Conservation (phyloP, 2,113 vertebrate species). For the Eudyptes chrysolophus region DNA sequence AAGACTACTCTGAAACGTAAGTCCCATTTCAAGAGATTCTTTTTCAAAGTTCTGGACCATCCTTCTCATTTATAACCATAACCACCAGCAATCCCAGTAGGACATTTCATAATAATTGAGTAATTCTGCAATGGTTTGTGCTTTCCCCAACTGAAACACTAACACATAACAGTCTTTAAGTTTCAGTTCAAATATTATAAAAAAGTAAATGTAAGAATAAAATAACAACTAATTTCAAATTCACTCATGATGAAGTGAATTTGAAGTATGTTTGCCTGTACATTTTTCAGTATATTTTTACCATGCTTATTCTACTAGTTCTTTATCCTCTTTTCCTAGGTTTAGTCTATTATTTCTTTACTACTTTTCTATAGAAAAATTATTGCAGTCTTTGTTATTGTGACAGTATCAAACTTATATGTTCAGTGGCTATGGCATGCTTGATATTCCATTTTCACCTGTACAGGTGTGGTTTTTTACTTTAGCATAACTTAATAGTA, state of each 20-base stretch:
- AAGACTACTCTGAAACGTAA: slow-evolving; percentile 45
- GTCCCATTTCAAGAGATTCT: slow-evolving; percentile 28
- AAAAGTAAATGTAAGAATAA: slow-evolving; percentile 1
- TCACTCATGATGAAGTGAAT: not conserved
- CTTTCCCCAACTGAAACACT: slow-evolving; percentile 12
- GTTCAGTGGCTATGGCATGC: not conserved
- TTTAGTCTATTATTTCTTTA: not conserved
- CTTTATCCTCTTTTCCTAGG: not conserved
- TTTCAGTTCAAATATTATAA: not conserved
- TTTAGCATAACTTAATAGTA: not conserved
- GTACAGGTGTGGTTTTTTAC: not conserved
- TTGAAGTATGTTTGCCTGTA: not conserved
- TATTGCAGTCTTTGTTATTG: not conserved
- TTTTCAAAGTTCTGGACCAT: slow-evolving; percentile 40
- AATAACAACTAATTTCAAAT: not conserved
- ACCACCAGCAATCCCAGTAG: not conserved
- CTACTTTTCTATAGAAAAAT: not conserved
- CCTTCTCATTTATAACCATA: slow-evolving; percentile 44
- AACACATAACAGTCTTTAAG: not conserved
- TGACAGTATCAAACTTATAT: not conserved
- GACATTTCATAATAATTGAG: slow-evolving; percentile 16
- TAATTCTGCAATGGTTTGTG: slow-evolving; percentile 46
- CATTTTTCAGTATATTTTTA: not conserved
- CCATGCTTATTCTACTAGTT: not conserved
- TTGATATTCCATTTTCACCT: not conserved